These are phyloP conservation scores for Drosophila planitibia DNA, from an alignment of 2,888 invertebrate species.

Conservation along the genomic window DNA sequence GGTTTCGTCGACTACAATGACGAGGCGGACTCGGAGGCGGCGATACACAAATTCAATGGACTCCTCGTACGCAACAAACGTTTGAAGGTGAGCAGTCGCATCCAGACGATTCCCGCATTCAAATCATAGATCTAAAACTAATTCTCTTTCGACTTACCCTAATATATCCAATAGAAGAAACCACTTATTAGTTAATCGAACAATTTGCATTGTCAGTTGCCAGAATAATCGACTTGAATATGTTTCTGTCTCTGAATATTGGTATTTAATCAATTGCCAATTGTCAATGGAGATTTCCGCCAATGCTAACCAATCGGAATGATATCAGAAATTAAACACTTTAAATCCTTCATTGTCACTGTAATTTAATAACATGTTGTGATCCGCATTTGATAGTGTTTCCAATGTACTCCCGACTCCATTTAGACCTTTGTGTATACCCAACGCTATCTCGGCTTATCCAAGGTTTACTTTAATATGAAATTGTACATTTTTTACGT, in stretches of 20 bases:
- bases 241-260: neutral
- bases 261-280: conserved; percentile 2
- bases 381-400: neutral
- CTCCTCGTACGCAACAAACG: conserved; percentile 95
- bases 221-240: neutral
- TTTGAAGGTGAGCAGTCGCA: conserved; percentile 89
- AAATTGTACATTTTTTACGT: neutral
- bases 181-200: conserved; percentile 6
- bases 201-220: neutral
- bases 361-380: neutral
- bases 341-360: neutral
- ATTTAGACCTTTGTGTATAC: neutral
- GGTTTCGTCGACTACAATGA: conserved; percentile 96
- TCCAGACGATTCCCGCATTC: neutral
- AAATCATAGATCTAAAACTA: neutral
- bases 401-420: neutral
- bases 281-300: neutral
- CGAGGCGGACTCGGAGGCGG: conserved; percentile 93
- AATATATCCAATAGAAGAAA: conserved; percentile 1
- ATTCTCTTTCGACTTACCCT: conserved; percentile 5
- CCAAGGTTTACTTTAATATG: neutral
- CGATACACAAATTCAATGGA: conserved; percentile 95
- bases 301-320: conserved; percentile 5
- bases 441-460: neutral
- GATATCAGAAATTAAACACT: neutral